A percentile compares a stretch with the other conserved stretches of the same genome.
Conservation (phyloP, 2,888 invertebrate genomes). For the Himalopsyche anomala region DNA sequence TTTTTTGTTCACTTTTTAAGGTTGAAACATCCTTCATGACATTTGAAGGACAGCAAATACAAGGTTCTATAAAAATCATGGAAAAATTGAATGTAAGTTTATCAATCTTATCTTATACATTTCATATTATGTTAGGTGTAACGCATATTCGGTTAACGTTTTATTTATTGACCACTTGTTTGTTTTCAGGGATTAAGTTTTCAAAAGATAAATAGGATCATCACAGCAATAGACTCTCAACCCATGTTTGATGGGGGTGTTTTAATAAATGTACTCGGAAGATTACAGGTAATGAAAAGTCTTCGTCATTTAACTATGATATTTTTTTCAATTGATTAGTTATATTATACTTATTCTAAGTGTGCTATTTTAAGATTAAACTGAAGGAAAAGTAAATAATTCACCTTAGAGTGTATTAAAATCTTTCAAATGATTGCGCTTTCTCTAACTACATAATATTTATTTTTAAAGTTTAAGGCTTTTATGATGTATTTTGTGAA, state of each 20-base stretch:
- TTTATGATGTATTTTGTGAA: too few relatives aligned
- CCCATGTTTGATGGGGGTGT: slow-evolving; percentile 99
- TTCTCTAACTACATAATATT: too few relatives aligned
- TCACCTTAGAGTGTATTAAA: too few relatives aligned
- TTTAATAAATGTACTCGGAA: slow-evolving; percentile 95
- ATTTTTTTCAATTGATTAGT: neutral
- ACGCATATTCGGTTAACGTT: neutral
- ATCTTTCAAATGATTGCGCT: too few relatives aligned
- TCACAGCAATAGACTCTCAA: slow-evolving; percentile 96
- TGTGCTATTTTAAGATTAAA: neutral
- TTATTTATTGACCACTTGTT: slow-evolving; percentile 54
- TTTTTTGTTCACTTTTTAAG: slow-evolving; percentile 74
- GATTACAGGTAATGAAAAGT: slow-evolving; percentile 86
- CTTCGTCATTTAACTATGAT: neutral
- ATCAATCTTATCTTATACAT: neutral
- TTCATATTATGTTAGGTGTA: too few relatives aligned
- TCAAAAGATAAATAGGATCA: slow-evolving; percentile 93
- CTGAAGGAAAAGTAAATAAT: too few relatives aligned
- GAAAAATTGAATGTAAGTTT: slow-evolving; percentile 94
- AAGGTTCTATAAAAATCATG: slow-evolving; percentile 95
- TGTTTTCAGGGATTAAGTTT: slow-evolving; percentile 89
- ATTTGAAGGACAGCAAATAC: slow-evolving; percentile 95
- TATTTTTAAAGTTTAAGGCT: too few relatives aligned
- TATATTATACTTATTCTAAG: slow-evolving; percentile 1
- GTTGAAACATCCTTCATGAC: slow-evolving; percentile 95